Evolutionary conservation across 2,113 vertebrate genomes (phyloP).

Genomic region (Sebastes schlegelii): DNA sequence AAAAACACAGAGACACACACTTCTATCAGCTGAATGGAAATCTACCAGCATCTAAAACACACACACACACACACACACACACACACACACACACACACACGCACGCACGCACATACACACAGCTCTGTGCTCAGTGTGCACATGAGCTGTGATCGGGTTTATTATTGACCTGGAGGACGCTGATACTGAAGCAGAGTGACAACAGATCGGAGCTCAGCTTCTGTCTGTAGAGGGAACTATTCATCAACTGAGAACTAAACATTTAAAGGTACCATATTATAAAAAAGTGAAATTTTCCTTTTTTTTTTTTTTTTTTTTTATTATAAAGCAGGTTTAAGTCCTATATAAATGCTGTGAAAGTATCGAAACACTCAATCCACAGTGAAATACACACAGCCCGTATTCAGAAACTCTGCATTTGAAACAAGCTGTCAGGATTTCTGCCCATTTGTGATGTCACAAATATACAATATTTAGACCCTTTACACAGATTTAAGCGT

Average conservation of each 20-base stretch:
- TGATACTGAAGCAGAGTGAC: neutral
- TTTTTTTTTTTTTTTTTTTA: too few species aligned
- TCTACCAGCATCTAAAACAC: slow-evolving; percentile 33
- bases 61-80: too few species aligned
- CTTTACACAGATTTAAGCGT: too few species aligned
- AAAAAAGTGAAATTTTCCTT: too few species aligned
- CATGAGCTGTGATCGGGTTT: slow-evolving; percentile 44
- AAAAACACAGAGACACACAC: neutral
- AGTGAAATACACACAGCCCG: too few species aligned
- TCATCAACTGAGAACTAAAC: neutral
- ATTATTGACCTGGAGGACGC: slow-evolving; percentile 61
- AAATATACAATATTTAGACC: too few species aligned
- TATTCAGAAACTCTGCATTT: too few species aligned
- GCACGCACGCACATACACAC: neutral
- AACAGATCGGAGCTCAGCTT: neutral
- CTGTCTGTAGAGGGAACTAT: neutral
- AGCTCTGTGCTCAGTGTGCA: slow-evolving; percentile 5
- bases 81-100: neutral
- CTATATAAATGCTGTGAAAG: too few species aligned
- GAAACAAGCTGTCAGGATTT: too few species aligned
- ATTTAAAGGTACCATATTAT: neutral
- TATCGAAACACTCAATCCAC: too few species aligned
- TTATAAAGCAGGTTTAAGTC: too few species aligned
- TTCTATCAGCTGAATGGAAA: slow-evolving; percentile 42
- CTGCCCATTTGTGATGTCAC: too few species aligned